A percentile compares a stretch with the other conserved stretches of the same genome.
phyloP scores from a whole-genome alignment of 2,888 invertebrate genomes.

The Sarcophaga subvicina region DNA sequence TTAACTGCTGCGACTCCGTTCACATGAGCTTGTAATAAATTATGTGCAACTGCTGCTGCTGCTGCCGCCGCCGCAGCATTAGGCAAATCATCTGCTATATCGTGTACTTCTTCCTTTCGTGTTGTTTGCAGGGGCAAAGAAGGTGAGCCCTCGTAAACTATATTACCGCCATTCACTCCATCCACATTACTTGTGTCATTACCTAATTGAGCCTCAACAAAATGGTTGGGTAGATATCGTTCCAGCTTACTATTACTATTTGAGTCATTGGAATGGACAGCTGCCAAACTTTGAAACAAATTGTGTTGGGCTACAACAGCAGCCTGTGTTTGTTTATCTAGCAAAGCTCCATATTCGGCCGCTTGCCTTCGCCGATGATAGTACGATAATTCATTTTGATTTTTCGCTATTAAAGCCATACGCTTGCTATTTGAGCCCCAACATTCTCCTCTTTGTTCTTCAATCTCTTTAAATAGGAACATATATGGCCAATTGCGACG shows the following conservation, averaged over 20 bases:
- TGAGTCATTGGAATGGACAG: conserved; percentile 77
- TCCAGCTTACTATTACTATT: conserved; percentile 77
- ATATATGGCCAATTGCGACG: conserved; percentile 81
- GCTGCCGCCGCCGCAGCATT: conserved; percentile 28
- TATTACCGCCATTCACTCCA: conserved; percentile 34
- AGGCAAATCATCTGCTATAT: conserved; percentile 40
- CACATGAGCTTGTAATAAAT: conserved; percentile 61
- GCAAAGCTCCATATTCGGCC: conserved; percentile 77
- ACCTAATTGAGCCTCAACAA: conserved; percentile 80
- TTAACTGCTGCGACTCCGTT: conserved; percentile 46
- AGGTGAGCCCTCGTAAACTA: conserved; percentile 54
- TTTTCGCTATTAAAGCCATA: conserved; percentile 78
- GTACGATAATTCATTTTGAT: conserved; percentile 80
- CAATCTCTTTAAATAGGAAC: conserved; percentile 81
- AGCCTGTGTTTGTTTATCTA: conserved; percentile 76
- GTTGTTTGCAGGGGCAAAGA: conserved; percentile 68
- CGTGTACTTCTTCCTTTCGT: conserved; percentile 57
- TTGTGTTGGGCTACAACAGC: conserved; percentile 70
- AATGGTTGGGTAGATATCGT: conserved; percentile 80
- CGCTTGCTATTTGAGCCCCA: conserved; percentile 81
- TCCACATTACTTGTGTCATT: conserved; percentile 72
- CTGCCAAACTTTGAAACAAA: conserved; percentile 75
- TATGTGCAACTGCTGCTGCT: conserved; percentile 54
- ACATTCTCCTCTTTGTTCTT: conserved; percentile 81
- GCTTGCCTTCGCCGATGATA: conserved; percentile 80